Base-by-base conservation (phyloP, 2,797 vertebrate genomes). In the Rhincodon typus region DNA sequence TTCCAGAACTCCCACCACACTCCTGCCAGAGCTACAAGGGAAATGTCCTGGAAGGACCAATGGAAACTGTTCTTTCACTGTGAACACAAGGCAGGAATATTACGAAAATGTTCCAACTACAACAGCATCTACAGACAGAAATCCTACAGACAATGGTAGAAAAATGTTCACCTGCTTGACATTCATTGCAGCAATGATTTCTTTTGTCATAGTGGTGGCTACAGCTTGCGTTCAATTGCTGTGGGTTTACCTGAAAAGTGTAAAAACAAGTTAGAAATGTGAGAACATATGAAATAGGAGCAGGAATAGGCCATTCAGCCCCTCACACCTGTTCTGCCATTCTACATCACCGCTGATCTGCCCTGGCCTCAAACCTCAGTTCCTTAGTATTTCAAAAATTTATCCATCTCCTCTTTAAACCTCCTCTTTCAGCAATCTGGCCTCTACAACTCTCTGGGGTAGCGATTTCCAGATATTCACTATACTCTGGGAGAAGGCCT, bases 161-260 rank as follows among this genome's bases (percentile, higher is more conserved):
- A 95, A 95, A 21, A 72, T 21, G 4, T 95, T 72, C 70, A 95
- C 94, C 94, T 95, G 94, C 69, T 95, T 53, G 94, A 34, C 94
- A 95, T 46, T 74, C 27, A 95, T 95, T 95, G 30, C 94, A 95
- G 70, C 94, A 95, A 74, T 74, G 53, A 70, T 53, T 95, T 6
- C 1, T 42, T 74, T 57, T 95, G 69, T 95, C 94, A 53, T 74
- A 95, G 53, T 95, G 94, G 4, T 77, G 46, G 53, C 4, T 46
- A 34, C 94, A 95, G 42, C 70, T 30, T 72, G 70, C 53, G 74
- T 95, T 53, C 70, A 77, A 21, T 19, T 1, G 46, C 70, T 53
- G 46, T 74, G 69, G 42, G 19, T 53, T 77, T 74, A 42, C 42
- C 94, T 95, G 94, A 15, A 95, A 95, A 95, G 53, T 34, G 7